Evolutionary conservation across 2,113 vertebrate species (phyloP), one percentile per base, ranked within the genome.

Genomic region (Carassius carassius): DNA sequence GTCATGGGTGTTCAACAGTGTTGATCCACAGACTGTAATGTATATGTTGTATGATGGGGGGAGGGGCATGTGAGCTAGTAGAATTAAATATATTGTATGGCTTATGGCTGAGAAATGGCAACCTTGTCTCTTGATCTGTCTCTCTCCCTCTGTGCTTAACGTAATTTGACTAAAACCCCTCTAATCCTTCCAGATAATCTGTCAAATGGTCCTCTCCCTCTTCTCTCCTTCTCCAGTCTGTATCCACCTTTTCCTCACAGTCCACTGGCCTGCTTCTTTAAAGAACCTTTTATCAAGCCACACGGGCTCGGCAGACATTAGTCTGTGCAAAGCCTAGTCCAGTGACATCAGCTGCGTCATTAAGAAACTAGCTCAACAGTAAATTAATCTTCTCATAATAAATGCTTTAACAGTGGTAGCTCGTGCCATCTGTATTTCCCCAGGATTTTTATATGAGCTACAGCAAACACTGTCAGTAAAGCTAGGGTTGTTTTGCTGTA

Each of bases 121-220:
- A 92, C 93, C 91, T 93, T 94, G 88, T 90, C 92, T 94, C 89
- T 90, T 92, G 91, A 93, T 93, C 92, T 91, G 89, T 93, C 90
- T 93, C 84, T 83, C 93, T 92, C 91, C 87, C 91, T 91, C 91
- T 94, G 92, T 94, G 93, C 92, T 94, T 94, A 93, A 93, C 86
- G 51, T 92, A 94, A 94, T 94, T 95, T 93, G 91, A 92, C 90
- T 94, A 94, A 95, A 94, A 94, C 92, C 93, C 90, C 85, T 92
- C 76, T 94, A 95, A 95, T 95, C 94, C 94, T 90, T 88, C 87
- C 84, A 93, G 93, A 94, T 94, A 94, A 94, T 94, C 94, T 94
- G 93, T 92, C 91, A 94, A 94, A 94, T 94, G 93, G 92, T 93
- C 91, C 91, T 92, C 90, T 91, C 89, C 49, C 84, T 91, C 90